Conservation (phyloP, 2,797 vertebrate genomes). For the Galagoides demidoff region DNA sequence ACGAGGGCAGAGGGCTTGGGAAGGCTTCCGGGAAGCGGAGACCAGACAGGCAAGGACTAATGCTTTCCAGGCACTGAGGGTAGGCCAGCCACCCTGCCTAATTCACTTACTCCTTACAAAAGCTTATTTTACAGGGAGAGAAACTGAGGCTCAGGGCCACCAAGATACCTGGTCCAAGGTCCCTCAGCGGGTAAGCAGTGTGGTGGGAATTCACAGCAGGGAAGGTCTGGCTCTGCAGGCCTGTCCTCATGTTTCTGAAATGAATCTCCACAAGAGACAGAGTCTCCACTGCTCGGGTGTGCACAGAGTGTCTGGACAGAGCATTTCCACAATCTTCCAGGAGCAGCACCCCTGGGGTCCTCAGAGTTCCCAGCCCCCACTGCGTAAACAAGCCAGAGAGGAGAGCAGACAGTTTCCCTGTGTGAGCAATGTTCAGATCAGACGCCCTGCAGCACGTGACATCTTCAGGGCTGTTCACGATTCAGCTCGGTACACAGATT, state of each 20-base stretch:
- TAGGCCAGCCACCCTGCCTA: not conserved
- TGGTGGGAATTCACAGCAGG: not conserved
- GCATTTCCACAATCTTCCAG: not conserved
- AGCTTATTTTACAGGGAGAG: not conserved
- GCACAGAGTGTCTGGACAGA: accelerated
- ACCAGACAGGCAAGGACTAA: not conserved
- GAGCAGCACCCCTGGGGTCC: not conserved
- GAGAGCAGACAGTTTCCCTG: accelerated
- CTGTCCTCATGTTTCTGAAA: not conserved
- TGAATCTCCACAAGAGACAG: not conserved
- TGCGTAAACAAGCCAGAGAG: accelerated
- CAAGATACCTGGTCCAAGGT: not conserved
- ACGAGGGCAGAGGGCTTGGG: not conserved
- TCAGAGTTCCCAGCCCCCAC: accelerated
- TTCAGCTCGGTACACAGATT: not conserved
- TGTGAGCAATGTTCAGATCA: not conserved
- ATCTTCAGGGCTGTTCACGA: accelerated
- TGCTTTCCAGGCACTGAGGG: too few species aligned
- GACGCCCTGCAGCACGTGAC: too few species aligned
- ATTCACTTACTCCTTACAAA: not conserved
- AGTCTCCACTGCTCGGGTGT: not conserved
- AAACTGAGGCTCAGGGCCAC: not conserved
- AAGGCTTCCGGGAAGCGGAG: not conserved
- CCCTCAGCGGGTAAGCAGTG: accelerated
- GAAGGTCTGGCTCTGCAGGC: accelerated